phyloP scores from a whole-genome alignment of 1,140 invertebrate genomes.

The Choristoneura fumiferana region DNA sequence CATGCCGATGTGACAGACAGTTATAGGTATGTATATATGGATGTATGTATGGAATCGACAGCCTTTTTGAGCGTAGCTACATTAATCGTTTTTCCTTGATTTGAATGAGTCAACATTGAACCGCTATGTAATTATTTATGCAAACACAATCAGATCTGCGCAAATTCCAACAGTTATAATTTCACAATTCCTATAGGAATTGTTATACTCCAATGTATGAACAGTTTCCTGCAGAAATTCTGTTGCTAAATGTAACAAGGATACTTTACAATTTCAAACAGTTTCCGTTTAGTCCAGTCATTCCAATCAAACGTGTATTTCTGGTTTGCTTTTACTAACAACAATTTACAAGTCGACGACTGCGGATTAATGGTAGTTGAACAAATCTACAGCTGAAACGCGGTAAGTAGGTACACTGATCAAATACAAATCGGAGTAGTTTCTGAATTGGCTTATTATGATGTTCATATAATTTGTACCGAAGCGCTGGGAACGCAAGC shows the following conservation, averaged over 20 bases:
- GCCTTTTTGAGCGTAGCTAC: neutral
- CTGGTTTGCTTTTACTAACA: slow-evolving; percentile 15
- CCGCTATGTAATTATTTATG: neutral
- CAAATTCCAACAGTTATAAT: too few species aligned
- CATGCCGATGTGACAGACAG: slow-evolving; percentile 1
- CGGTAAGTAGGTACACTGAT: neutral
- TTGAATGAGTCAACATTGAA: slow-evolving; percentile 5
- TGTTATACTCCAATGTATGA: too few species aligned
- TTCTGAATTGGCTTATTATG: slow-evolving; percentile 12
- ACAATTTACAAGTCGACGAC: slow-evolving; percentile 12
- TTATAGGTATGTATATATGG: slow-evolving; percentile 6
- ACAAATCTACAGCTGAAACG: neutral
- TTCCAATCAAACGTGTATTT: slow-evolving; percentile 13
- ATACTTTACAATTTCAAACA: slow-evolving; percentile 3
- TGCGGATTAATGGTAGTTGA: slow-evolving; percentile 6
- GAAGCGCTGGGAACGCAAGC: slow-evolving; percentile 39
- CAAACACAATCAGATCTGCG: too few species aligned
- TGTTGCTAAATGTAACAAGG: neutral
- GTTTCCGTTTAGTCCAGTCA: slow-evolving; percentile 16
- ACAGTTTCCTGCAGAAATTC: neutral
- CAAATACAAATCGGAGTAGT: neutral
- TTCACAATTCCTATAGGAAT: too few species aligned
- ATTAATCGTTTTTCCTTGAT: neutral
- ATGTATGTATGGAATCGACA: slow-evolving; percentile 9
- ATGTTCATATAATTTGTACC: slow-evolving; percentile 37